Percentiles rank a stretch among this genome's conserved stretches.
These are phyloP conservation scores for Corythoichthys haematopterus DNA, from an alignment of 2,113 vertebrate species.

Conservation along the genomic window DNA sequence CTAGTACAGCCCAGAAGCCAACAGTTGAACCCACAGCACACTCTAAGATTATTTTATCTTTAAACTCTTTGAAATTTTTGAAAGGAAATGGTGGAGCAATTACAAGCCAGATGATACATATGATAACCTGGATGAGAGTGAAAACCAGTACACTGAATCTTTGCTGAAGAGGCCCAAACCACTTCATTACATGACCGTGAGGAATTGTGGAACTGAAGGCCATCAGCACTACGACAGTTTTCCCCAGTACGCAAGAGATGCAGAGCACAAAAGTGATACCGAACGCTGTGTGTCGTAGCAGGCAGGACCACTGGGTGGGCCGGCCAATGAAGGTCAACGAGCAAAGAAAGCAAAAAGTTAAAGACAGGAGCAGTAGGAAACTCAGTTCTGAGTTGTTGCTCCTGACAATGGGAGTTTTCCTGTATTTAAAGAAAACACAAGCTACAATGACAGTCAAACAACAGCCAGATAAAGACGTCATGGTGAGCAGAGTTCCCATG, in stretches of 20 bases:
- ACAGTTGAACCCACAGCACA: conserved; percentile 61
- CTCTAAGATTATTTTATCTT: conserved; percentile 64
- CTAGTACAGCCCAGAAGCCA: conserved; percentile 67
- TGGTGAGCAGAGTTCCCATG: conserved; percentile 59
- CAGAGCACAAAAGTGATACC: conserved; percentile 67
- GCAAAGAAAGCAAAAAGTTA: conserved; percentile 65
- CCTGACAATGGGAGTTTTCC: conserved; percentile 58
- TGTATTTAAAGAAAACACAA: conserved; percentile 60
- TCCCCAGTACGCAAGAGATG: conserved; percentile 60
- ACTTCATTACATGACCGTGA: conserved; percentile 56
- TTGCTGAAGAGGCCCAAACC: conserved; percentile 63
- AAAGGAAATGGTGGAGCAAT: conserved; percentile 59
- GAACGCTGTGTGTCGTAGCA: conserved; percentile 62
- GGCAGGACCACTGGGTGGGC: conserved; percentile 65
- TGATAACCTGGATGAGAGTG: conserved; percentile 62
- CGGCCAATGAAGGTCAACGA: conserved; percentile 65
- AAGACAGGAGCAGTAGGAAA: conserved; percentile 64
- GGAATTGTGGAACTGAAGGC: conserved; percentile 56
- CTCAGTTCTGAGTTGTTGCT: conserved; percentile 64
- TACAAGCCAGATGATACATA: conserved; percentile 63
- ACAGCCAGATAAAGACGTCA: conserved; percentile 52
- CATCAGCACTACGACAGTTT: conserved; percentile 65
- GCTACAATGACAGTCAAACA: conserved; percentile 47
- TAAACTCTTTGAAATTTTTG: conserved; percentile 38
- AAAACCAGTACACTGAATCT: conserved; percentile 60